phyloP scores from a whole-genome alignment of 1,140 invertebrate genomes.

The Solen grandis region DNA sequence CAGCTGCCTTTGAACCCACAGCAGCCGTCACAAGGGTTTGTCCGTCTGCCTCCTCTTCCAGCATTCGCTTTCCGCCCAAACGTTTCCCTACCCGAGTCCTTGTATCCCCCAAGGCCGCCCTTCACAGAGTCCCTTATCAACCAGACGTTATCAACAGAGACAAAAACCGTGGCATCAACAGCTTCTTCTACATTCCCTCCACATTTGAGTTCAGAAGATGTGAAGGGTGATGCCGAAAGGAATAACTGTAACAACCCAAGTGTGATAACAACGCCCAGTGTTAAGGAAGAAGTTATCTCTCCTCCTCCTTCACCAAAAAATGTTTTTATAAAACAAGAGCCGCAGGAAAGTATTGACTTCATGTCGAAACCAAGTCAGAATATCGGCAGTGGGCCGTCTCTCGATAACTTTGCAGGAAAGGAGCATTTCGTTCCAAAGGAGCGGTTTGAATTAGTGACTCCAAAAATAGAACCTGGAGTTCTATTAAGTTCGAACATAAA shows the following conservation, averaged over 20 bases:
- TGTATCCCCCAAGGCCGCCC: conserved; percentile 27
- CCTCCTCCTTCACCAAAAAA: conserved; percentile 79
- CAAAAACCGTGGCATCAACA: not conserved
- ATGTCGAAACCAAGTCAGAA: conserved; percentile 41
- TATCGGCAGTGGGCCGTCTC: not conserved
- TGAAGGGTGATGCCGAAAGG: not conserved
- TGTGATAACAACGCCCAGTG: conserved; percentile 45
- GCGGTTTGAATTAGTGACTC: conserved; percentile 35
- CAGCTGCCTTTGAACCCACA: not conserved
- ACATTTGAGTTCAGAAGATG: not conserved
- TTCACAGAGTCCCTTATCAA: not conserved
- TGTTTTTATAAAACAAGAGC: conserved; percentile 80
- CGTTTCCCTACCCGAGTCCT: not conserved
- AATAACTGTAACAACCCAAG: not conserved
- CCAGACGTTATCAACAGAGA: not conserved
- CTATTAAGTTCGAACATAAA: not conserved
- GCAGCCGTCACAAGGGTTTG: conserved; percentile 44
- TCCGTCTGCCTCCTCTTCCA: conserved; percentile 45
- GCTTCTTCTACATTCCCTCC: not conserved
- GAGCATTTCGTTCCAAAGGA: conserved; percentile 7
- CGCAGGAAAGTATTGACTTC: conserved; percentile 62
- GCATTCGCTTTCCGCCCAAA: conserved; percentile 39
- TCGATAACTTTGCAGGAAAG: not conserved
- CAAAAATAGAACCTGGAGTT: conserved; percentile 39
- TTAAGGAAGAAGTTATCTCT: conserved; percentile 63